Percentiles rank a stretch among this genome's conserved stretches.
These are phyloP conservation scores for Eurytoma californica DNA, from an alignment of 2,888 invertebrate genomes.

Conservation along the genomic window DNA sequence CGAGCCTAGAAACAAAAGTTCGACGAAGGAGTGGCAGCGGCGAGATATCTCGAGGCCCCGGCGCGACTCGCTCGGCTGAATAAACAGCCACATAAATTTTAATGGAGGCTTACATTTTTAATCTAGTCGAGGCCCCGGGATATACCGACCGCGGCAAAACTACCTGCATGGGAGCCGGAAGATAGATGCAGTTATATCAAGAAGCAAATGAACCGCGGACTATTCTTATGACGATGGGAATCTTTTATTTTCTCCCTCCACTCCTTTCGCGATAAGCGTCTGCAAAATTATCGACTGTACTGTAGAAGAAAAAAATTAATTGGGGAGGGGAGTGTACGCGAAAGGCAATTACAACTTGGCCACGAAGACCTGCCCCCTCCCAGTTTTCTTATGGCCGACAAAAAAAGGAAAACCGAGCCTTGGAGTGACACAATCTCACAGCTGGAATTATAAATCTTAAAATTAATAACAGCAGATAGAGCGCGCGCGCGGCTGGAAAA, in stretches of 20 bases:
- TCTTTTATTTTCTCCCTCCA: background rate
- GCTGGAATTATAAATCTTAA: constrained; percentile 24
- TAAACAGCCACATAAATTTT: constrained; percentile 66
- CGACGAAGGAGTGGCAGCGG: background rate
- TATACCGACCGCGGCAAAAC: constrained; percentile 21
- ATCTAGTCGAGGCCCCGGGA: constrained; percentile 60
- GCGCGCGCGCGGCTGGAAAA: background rate
- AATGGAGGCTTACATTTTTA: constrained; percentile 63
- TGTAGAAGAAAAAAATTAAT: background rate
- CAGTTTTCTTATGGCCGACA: background rate
- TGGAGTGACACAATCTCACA: constrained; percentile 23
- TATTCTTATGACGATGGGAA: background rate
- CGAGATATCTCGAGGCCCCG: background rate
- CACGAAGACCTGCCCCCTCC: background rate
- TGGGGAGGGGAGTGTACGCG: background rate
- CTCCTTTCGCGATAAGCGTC: background rate
- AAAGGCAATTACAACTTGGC: background rate
- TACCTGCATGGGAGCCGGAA: background rate
- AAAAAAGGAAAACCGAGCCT: background rate
- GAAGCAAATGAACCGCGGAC: background rate
- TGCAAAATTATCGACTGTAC: background rate
- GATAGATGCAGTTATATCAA: background rate
- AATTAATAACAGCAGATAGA: constrained; percentile 2
- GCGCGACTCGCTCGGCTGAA: constrained; percentile 42
- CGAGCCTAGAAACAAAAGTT: background rate